phyloP scores from a whole-genome alignment of 2,797 vertebrate genomes.

The Petrocephalus schoutedeni region DNA sequence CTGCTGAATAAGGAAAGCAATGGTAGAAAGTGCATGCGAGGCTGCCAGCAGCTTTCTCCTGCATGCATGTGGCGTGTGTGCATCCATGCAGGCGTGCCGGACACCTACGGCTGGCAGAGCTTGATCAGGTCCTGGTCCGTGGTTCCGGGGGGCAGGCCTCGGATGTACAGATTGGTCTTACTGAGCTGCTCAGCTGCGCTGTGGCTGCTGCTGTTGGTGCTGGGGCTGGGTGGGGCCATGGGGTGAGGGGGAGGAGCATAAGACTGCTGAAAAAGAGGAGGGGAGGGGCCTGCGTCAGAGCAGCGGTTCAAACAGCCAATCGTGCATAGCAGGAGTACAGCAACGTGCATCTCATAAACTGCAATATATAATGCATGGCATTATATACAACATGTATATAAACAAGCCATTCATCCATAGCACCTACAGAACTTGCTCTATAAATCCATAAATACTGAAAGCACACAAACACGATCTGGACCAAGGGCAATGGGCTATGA shows the following conservation, averaged over 20 bases:
- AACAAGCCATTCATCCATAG: background rate
- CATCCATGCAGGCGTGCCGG: background rate
- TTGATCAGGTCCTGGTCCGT: slow-evolving; percentile 99
- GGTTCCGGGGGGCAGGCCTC: slow-evolving; percentile 93
- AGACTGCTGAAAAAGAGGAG: slow-evolving; percentile 78
- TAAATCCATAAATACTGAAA: slow-evolving; percentile 23
- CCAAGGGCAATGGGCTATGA: background rate
- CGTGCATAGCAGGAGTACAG: background rate
- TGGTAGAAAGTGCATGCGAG: background rate
- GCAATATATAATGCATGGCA: background rate
- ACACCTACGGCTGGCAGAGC: slow-evolving; percentile 97
- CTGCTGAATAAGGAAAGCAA: background rate
- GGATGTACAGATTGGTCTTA: slow-evolving; percentile 99
- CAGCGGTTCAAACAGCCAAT: background rate
- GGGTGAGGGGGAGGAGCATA: slow-evolving; percentile 94
- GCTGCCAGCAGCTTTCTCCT: background rate
- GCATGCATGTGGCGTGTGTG: background rate
- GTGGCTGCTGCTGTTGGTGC: slow-evolving; percentile 89
- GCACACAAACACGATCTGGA: background rate
- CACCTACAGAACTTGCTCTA: slow-evolving; percentile 35
- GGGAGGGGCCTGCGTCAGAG: background rate
- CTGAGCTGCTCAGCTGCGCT: slow-evolving; percentile 91
- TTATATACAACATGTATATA: background rate
- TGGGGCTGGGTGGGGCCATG: slow-evolving; percentile 97
- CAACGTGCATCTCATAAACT: background rate